Base-by-base conservation (phyloP, 1,140 invertebrate species). In the Steinernema feltiae region DNA sequence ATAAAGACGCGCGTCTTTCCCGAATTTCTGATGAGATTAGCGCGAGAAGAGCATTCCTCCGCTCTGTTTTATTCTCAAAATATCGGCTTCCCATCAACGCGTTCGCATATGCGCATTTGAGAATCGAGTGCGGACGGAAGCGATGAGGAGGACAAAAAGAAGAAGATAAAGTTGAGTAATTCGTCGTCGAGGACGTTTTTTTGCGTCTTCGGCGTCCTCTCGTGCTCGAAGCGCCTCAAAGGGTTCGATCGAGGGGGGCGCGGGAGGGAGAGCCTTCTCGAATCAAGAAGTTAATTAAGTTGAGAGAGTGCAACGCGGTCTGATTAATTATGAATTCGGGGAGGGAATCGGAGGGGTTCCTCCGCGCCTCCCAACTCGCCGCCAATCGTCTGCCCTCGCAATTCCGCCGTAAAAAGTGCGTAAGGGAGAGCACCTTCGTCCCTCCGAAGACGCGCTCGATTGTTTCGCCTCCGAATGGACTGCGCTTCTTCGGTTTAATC, bases 231-330 rank as follows among this genome's bases (percentile, higher is more conserved):
- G 18, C 53, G 53, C 53, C 3, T 21, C 3, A n/a, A 27, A 63
- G 53, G 53, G 3, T 21, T 7, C 53, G 15, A 41, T 41, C 18
- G 18, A 27, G 24, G 24, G 7, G 53, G 24, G 3, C 53, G 7
- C 12, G 24, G 24, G 24, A 17, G 7, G 53, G 24, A 63, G 7
- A 15, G 7, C 18, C 24, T 63, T 63, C 24, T 12, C 24, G 53
- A 63, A 63, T 63, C 53, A n/a, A 3, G 53, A 63, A 63, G 53
- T 63, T 63, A 63, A 63, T 63, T 63, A 63, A 63, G 53, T 21
- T 27, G 15, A 27, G 53, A 63, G 24, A 12, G 24, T 7, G 53
- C 53, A 27, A 63, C 15, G 15, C 15, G 7, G 53, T 7, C 53
- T 21, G 53, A 41, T 63, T 63, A 27, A 63, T 63, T 63, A 15